Percentiles rank a stretch among this genome's conserved stretches.
Conservation (phyloP, 37 sponge, comb jelly and placozoan species). For the Agelas oroides region DNA sequence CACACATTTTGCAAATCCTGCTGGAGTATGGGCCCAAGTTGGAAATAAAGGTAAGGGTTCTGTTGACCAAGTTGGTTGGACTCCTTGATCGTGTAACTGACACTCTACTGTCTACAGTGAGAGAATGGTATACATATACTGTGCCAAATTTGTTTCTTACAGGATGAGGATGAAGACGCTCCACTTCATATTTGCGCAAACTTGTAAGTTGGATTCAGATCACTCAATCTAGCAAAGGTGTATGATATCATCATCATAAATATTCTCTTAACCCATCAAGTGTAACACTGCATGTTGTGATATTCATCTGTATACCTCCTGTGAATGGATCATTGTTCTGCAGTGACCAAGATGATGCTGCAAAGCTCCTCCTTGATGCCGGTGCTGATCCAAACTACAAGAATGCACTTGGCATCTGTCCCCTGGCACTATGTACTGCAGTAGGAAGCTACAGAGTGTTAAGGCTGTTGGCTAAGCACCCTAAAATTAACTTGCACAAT, state of each 20-base stretch:
- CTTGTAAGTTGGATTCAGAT: no score
- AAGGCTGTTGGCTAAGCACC: background rate
- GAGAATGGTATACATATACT: no score
- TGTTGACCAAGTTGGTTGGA: no score
- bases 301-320: no score
- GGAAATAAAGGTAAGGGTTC: conserved; percentile 84
- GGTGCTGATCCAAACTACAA: background rate
- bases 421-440: background rate
- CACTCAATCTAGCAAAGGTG: no score
- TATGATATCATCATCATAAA: no score
- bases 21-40: conserved; percentile 65
- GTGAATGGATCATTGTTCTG: no score
- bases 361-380: background rate
- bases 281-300: no score
- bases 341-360: no score
- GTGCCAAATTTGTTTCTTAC: background rate
- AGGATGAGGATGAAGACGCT: conserved; percentile 6
- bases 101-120: no score
- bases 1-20: conserved; percentile 50
- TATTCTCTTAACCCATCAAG: no score
- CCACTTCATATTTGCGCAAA: background rate
- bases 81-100: no score
- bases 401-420: background rate
- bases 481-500: background rate
- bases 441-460: background rate